Evolutionary conservation across 2,113 vertebrate genomes (phyloP).

Genomic region (Nerophis ophidion): DNA sequence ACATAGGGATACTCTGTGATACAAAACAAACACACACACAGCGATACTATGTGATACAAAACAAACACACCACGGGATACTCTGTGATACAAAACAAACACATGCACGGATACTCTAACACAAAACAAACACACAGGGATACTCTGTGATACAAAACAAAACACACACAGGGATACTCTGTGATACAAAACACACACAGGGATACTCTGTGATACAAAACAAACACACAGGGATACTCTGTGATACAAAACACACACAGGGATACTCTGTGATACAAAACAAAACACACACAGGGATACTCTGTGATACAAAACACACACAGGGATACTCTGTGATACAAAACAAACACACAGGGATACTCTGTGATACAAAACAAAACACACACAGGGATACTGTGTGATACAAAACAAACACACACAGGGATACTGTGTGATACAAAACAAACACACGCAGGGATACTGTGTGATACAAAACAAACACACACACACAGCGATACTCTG

Average conservation of each 20-base stretch:
- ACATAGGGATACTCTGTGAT: constrained; percentile 70
- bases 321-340: too few relatives aligned
- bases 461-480: constrained; percentile 36
- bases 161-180: constrained; percentile 67
- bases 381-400: constrained; percentile 79
- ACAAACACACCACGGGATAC: constrained; percentile 66
- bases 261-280: constrained; percentile 76
- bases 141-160: too few relatives aligned
- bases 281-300: constrained; percentile 59
- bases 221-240: constrained; percentile 67
- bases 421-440: too few relatives aligned
- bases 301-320: constrained; percentile 28
- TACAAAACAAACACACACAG: constrained; percentile 49
- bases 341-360: constrained; percentile 57
- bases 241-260: constrained; percentile 32
- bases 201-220: constrained; percentile 67
- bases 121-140: constrained; percentile 4
- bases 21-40: neutral
- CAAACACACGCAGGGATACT: constrained; percentile 69
- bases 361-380: constrained; percentile 57
- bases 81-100: constrained; percentile 72
- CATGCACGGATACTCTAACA: constrained; percentile 14
- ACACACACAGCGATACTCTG: constrained; percentile 73
- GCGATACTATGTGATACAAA: constrained; percentile 66
- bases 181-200: constrained; percentile 21